phyloP scores from a whole-genome alignment of 2,113 vertebrate genomes.

The Campylomormyrus tamandua region DNA sequence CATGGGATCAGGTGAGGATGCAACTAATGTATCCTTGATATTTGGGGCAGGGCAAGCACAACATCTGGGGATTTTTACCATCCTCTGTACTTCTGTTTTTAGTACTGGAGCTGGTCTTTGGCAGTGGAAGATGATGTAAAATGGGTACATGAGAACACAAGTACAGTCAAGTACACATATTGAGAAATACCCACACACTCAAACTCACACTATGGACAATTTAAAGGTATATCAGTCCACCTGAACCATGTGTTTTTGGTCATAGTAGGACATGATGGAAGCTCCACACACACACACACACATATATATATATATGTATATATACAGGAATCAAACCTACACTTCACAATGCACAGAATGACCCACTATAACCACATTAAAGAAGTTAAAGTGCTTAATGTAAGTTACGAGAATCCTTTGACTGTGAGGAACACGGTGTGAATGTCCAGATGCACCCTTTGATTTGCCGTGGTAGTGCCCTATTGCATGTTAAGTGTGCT shows the following conservation, averaged over 20 bases:
- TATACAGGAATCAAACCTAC: not conserved
- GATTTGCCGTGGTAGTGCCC: conserved; percentile 18
- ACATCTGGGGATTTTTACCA: not conserved
- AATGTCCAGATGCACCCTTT: not conserved
- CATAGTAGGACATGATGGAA: not conserved
- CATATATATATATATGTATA: too few relatives aligned
- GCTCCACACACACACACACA: not conserved
- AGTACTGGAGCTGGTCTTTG: not conserved
- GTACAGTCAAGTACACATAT: not conserved
- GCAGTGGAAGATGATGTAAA: not conserved
- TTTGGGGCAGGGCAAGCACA: not conserved
- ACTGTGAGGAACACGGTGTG: not conserved
- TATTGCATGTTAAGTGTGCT: conserved; percentile 38
- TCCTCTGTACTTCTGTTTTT: not conserved
- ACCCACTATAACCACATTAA: not conserved
- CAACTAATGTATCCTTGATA: not conserved
- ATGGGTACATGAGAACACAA: not conserved
- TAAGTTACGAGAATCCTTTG: not conserved
- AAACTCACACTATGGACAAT: not conserved
- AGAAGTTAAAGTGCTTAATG: not conserved
- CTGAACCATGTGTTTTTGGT: not conserved
- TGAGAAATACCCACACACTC: not conserved
- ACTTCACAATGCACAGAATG: not conserved
- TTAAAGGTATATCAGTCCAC: not conserved
- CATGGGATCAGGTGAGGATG: not conserved